Conservation (phyloP, 2,888 invertebrate species). For the Gymnoscelis rufifasciata region DNA sequence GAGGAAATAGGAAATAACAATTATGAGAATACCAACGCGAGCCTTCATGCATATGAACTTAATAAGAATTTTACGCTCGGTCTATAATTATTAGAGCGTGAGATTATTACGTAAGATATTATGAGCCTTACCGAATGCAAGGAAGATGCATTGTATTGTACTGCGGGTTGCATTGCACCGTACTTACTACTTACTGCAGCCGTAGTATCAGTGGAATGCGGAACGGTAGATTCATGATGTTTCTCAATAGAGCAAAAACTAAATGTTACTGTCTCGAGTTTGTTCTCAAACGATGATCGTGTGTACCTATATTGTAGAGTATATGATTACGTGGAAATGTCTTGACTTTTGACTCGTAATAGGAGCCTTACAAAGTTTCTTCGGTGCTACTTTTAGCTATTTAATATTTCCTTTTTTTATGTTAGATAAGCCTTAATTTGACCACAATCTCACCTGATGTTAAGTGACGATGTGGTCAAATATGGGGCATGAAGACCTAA, state of each 20-base stretch:
- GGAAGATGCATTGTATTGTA: slow-evolving; percentile 30
- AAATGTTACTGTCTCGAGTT: not conserved
- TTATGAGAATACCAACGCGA: not conserved
- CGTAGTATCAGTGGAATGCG: slow-evolving; percentile 33
- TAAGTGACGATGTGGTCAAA: no score
- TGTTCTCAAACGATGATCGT: no score
- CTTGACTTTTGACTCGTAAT: no score
- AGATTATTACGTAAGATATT: slow-evolving; percentile 51
- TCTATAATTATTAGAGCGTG: slow-evolving; percentile 48
- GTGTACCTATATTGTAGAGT: no score
- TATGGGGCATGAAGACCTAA: no score
- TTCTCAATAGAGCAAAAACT: slow-evolving; percentile 10
- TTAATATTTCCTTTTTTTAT: no score
- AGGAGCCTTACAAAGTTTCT: no score
- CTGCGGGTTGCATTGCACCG: not conserved
- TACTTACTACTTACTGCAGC: no score
- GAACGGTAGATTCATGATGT: slow-evolving; percentile 24
- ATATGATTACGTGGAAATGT: no score
- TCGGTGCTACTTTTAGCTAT: no score
- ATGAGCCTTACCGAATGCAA: slow-evolving; percentile 33
- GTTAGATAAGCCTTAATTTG: no score
- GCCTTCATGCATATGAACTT: slow-evolving; percentile 18
- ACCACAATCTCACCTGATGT: no score
- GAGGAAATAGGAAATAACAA: slow-evolving; percentile 10
- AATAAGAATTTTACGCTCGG: slow-evolving; percentile 12